Evolutionary conservation across 2,113 vertebrate species (phyloP), one percentile per base, ranked within the genome.

Genomic region (Antechinus stuartii): DNA sequence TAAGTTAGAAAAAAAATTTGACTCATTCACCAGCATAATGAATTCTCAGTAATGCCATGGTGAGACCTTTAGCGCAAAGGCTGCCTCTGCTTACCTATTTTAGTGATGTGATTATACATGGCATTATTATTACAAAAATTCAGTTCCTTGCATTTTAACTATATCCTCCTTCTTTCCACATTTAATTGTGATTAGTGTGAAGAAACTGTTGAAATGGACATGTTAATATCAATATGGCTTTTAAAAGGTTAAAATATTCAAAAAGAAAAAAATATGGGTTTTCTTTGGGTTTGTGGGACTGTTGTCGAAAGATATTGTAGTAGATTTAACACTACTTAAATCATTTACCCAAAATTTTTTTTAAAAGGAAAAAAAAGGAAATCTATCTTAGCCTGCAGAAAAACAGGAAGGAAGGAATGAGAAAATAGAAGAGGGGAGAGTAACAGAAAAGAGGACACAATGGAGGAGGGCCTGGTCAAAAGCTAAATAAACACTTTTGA

Each of bases 301-400:
- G 99, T 99, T 99, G 99, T 99, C 99, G 99, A 99, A 99, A 99
- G 99, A 99, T 99, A 99, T 99, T 99, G 99, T 99, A 99, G 99
- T 99, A 99, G 98, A 99, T 99, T 99, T 99, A 99, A 99, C 99
- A 99, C 99, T 99, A 99, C 99, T 99, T 99, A 99, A 99, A 99
- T 99, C 99, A 99, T 99, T 99, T 99, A 99, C 99, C 99, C 99
- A 99, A 99, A 99, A 99, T 5, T 49, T 49, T 49, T 49, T 49
- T 49, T 49, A 49, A 49, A 49, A 49, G 49, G 49, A 49, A 49
- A 49, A 6, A 49, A 49, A 49, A 49, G 6, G 49, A 49, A 49
- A 49, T 49, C 49, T 7, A 49, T 49, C 49, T 7, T 49, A 49
- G 49, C 49, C 49, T 49, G 49, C 49, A 49, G 7, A 49, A 49